Evolutionary conservation across 2,113 vertebrate species (phyloP), one percentile per base, ranked within the genome.

Genomic region (Zosterops hypoxanthus): DNA sequence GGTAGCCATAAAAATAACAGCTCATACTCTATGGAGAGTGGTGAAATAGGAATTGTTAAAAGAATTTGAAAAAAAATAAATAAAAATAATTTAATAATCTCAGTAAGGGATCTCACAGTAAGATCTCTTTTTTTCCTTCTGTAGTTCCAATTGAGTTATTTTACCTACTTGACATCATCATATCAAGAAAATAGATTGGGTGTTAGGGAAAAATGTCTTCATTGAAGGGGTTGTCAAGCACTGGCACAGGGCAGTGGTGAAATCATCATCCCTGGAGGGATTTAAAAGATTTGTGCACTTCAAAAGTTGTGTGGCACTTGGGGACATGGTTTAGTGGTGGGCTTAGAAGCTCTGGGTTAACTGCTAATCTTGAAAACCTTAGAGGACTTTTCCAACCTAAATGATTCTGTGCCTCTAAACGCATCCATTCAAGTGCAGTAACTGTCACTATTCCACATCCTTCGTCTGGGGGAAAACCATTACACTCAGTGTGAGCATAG

Each of bases 41-140:
- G 2, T 31, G 10, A 86, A 88, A 57, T 21, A 76, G 9, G 19
- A 68, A 72, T 25, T 0, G 0, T 9, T 28, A 0, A 28, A 81
- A 64, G 34, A 33, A 26, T 1, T 15, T 7, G 6, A 11, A 28
- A 57, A 80, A 71, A 71, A 71, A 47, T 5, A 42, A 36, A 46
- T 75, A 39, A 39, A 39, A 39, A 39, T 39, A 39, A 39, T 39
- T 39, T 39, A 39, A 39, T 39, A 39, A 39, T 39, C 39, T 39
- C 39, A 39, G 39, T 39, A 39, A 39, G 39, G 12, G 39, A 39
- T 39, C 39, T 75, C 24, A 31, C 46, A 47, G 20, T 57, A 46
- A 63, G 47, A 46, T 39, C 23, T 63, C 21, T 82, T 21, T 56
- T 87, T 18, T 87, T 18, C 39, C 28, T 79, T 18, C 23, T 69